Base-by-base conservation (phyloP, 2,113 vertebrate species). In the Mesoclemmys tuberculata region DNA sequence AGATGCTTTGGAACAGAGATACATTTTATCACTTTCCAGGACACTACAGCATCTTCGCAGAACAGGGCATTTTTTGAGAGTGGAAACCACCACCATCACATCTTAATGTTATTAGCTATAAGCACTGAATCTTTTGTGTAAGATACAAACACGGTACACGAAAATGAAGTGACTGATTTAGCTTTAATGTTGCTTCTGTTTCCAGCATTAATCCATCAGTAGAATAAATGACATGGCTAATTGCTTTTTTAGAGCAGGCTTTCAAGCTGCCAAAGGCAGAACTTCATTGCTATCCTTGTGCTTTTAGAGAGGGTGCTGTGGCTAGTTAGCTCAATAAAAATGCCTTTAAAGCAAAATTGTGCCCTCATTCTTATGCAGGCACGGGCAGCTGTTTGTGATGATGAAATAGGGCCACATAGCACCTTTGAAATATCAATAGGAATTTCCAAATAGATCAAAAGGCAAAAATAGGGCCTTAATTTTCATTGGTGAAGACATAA, bases 181-280 rank as follows among this genome's bases (percentile, higher is more conserved):
- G 93, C 93, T 96, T 93, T 90, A 94, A 92, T 82, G 44, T 78
- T 74, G 86, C 31, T 94, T 92, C 71, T 90, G 46, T 85, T 96
- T 94, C 87, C 88, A 88, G 89, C 55, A 83, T 55, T 71, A 80
- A 93, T 93, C 86, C 79, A 83, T 83, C 92, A 83, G 55, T 16
- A 44, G 51, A 93, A 87, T 93, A 93, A 96, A 88, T 89, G 93
- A 84, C 64, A 84, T 31, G 82, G 86, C 89, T 84, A 93, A 84
- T 10, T 88, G 81, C 48, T 31, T 84, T 85, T 91, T 54, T 18
- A 88, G 74, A 92, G 55, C 83, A 87, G 78, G 52, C 75, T 96
- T 96, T 85, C 52, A 75, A 54, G 71, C 75, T 94, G 81, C 87
- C 87, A 56, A 29, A 58, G 75, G 74, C 79, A 93, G 79, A 38